A percentile compares a stretch with the other conserved stretches of the same genome.
These are phyloP conservation scores for Drosophila ustulata DNA, from an alignment of 2,888 invertebrate species.

Conservation along the genomic window DNA sequence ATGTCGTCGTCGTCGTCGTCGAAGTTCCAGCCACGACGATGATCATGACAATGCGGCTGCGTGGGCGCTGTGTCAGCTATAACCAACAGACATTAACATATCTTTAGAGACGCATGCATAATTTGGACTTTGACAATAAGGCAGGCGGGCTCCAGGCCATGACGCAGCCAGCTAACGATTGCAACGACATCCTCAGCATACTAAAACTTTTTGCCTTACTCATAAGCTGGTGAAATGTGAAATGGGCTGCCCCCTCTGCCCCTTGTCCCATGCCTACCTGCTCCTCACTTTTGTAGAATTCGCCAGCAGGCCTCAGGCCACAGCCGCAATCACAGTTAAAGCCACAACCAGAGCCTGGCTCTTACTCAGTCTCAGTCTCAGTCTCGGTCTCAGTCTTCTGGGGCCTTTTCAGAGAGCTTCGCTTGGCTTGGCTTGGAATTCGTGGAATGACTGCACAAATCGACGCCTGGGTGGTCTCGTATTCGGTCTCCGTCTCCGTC, in stretches of 20 bases:
- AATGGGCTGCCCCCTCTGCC: slow-evolving; percentile 44
- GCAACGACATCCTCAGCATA: slow-evolving; percentile 69
- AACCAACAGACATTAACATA: slow-evolving; percentile 68
- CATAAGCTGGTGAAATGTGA: slow-evolving; percentile 73
- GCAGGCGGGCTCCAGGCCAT: slow-evolving; percentile 35
- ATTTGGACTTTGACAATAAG: slow-evolving; percentile 75
- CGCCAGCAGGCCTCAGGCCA: slow-evolving; percentile 46
- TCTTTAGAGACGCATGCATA: slow-evolving; percentile 74
- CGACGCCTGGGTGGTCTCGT: slow-evolving; percentile 69
- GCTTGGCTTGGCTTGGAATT: slow-evolving; percentile 69
- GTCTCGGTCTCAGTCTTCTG: not conserved
- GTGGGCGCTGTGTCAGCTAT: slow-evolving; percentile 73
- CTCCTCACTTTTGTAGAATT: slow-evolving; percentile 45
- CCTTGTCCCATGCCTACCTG: not conserved
- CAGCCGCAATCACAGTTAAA: slow-evolving; percentile 56
- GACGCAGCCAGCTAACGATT: slow-evolving; percentile 50
- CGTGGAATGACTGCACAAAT: slow-evolving; percentile 80
- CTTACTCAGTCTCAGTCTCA: slow-evolving; percentile 4
- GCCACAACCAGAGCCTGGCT: slow-evolving; percentile 18
- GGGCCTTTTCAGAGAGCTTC: slow-evolving; percentile 45
- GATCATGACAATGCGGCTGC: slow-evolving; percentile 71
- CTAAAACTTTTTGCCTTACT: slow-evolving; percentile 60
- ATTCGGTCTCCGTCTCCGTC: slow-evolving; percentile 14
- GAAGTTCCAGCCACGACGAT: slow-evolving; percentile 24
- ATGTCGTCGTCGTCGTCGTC: slow-evolving; percentile 49